A percentile compares a stretch with the other conserved stretches of the same genome.
Conservation (phyloP, 2,888 invertebrate species). For the Tolmerus cingulatus region DNA sequence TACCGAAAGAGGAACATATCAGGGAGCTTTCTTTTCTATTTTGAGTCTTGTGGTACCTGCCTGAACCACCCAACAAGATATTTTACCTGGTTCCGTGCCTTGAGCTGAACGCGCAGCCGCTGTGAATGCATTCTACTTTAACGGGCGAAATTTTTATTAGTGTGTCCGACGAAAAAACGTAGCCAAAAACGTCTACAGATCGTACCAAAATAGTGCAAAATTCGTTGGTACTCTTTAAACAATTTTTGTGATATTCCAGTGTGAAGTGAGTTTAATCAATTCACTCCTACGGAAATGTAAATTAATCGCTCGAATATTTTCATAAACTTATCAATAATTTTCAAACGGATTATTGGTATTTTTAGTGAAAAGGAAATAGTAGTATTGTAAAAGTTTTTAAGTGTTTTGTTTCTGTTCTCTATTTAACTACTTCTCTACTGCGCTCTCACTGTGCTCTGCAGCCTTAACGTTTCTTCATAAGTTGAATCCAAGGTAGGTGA, state of each 20-base stretch:
- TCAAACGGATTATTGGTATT: conserved; percentile 14
- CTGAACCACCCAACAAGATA: background rate
- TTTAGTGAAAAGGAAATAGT: conserved; percentile 3
- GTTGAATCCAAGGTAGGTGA: conserved; percentile 26
- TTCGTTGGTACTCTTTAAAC: background rate
- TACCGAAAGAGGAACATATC: conserved; percentile 46
- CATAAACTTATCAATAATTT: conserved; percentile 34
- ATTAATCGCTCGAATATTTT: conserved; percentile 56
- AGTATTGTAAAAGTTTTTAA: background rate
- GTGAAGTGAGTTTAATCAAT: background rate
- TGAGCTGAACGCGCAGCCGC: conserved; percentile 41
- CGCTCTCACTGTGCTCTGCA: background rate
- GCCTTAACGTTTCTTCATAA: background rate
- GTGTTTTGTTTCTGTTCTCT: background rate
- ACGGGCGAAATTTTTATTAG: conserved; percentile 25
- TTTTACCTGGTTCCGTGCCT: background rate
- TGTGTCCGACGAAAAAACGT: conserved; percentile 37
- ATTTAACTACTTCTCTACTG: background rate
- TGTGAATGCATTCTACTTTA: conserved; percentile 42
- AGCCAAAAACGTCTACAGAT: background rate
- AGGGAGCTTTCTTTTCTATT: conserved; percentile 38
- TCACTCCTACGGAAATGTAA: conserved; percentile 58
- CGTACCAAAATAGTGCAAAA: background rate
- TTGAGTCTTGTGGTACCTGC: background rate
- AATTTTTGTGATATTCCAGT: background rate